Percentiles rank a stretch among this genome's conserved stretches.
Conservation (phyloP, 2,797 vertebrate genomes). For the Euthynnus affinis region DNA sequence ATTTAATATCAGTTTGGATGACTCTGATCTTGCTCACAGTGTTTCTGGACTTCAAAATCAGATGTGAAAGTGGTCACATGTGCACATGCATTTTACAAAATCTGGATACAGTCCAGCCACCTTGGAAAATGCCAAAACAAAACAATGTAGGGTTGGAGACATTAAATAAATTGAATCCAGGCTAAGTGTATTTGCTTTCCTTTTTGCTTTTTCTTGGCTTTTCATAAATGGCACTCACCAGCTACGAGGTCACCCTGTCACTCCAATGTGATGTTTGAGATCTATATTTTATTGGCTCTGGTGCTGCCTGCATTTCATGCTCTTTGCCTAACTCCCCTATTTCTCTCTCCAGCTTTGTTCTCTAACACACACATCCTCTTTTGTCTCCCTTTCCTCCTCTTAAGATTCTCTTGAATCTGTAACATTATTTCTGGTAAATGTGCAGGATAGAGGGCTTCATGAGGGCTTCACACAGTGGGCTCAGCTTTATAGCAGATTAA, state of each 20-base stretch:
- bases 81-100: neutral
- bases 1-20: neutral
- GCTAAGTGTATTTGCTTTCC: conserved; percentile 23
- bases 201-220: conserved; percentile 22
- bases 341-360: conserved; percentile 54
- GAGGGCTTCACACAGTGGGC: conserved; percentile 49
- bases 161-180: conserved; percentile 27
- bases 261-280: conserved; percentile 43
- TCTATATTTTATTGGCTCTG: conserved; percentile 64
- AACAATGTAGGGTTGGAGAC: neutral
- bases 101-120: conserved; percentile 18
- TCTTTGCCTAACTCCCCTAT: conserved; percentile 3
- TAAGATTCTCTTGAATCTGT: conserved; percentile 58
- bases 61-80: neutral
- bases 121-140: conserved; percentile 1
- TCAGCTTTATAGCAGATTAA: conserved; percentile 74
- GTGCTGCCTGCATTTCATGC: conserved; percentile 36
- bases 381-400: conserved; percentile 52
- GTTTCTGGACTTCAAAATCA: neutral
- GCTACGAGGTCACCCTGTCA: conserved; percentile 65
- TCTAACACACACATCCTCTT: conserved; percentile 54
- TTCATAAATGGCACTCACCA: conserved; percentile 29
- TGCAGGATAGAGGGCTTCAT: conserved; percentile 51
- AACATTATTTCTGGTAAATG: conserved; percentile 75
- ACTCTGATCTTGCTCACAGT: neutral